A percentile compares a stretch with the other conserved stretches of the same genome.
Evolutionary conservation across 2,888 invertebrate species (phyloP).

Genomic region (Chironomus riparius): DNA sequence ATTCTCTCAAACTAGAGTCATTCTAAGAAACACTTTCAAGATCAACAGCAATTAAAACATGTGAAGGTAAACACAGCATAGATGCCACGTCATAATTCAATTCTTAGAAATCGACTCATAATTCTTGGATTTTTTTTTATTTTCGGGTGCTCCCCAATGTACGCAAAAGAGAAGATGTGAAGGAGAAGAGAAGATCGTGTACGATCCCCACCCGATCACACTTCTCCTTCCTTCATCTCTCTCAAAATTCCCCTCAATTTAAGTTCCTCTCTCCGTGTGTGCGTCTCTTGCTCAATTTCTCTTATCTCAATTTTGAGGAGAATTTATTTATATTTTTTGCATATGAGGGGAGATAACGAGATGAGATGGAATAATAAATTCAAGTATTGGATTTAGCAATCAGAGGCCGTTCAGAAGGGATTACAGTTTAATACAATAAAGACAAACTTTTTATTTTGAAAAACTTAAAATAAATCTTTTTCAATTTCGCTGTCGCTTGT

Average conservation of each 20-base stretch:
- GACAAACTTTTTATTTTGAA: not conserved
- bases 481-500: not conserved
- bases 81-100: not conserved
- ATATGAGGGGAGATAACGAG: not conserved
- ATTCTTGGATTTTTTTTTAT: constrained; percentile 14
- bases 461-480: not conserved
- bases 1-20: not conserved
- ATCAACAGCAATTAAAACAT: not conserved
- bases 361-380: not conserved
- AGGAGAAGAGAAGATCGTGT: not conserved
- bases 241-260: not conserved
- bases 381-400: not conserved
- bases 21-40: not conserved
- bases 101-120: not conserved
- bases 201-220: not conserved
- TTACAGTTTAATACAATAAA: not conserved
- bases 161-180: not conserved
- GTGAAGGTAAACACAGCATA: not conserved
- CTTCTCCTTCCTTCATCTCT: too few species aligned
- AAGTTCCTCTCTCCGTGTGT: not conserved
- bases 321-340: too few species aligned
- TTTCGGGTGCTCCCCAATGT: not conserved
- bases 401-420: not conserved
- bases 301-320: not conserved
- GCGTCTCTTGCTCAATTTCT: not conserved